Evolutionary conservation across 2,797 vertebrate species (phyloP).

Genomic region (Tragelaphus oryx): DNA sequence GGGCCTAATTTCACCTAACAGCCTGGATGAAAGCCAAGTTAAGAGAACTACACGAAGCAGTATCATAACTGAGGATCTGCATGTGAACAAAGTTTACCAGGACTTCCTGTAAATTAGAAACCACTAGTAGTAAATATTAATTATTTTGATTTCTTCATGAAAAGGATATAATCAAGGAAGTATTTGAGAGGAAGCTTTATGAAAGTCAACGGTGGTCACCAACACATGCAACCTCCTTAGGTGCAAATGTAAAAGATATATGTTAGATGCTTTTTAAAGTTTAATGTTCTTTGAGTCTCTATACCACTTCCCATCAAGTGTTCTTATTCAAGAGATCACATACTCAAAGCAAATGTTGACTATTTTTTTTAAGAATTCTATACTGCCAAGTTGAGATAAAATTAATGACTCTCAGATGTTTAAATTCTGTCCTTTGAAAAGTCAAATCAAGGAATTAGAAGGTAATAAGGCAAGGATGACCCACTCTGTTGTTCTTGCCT

Average conservation of each 20-base stretch:
- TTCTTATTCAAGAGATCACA: slow-evolving; percentile 57
- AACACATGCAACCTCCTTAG: neutral
- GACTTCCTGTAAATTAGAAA: slow-evolving; percentile 55
- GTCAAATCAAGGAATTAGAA: slow-evolving; percentile 69
- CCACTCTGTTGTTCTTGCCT: too few relatives aligned
- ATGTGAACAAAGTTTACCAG: slow-evolving; percentile 71
- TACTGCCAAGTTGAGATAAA: slow-evolving; percentile 60
- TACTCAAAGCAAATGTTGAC: slow-evolving; percentile 49
- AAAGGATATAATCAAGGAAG: neutral
- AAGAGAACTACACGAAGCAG: slow-evolving; percentile 75
- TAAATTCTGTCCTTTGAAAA: slow-evolving; percentile 73
- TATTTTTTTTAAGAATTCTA: slow-evolving; percentile 68
- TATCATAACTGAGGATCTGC: slow-evolving; percentile 54
- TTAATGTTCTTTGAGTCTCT: slow-evolving; percentile 10
- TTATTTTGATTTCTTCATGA: slow-evolving; percentile 55
- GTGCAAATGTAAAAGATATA: neutral
- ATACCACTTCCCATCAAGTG: neutral
- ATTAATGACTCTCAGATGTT: slow-evolving; percentile 73
- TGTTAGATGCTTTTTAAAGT: neutral
- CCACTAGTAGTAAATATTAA: slow-evolving; percentile 57
- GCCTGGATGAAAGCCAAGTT: slow-evolving; percentile 83
- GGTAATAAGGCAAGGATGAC: slow-evolving; percentile 69
- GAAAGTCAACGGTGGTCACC: slow-evolving; percentile 23
- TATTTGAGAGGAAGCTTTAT: neutral
- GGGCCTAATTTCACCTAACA: slow-evolving; percentile 88